Conservation (phyloP, 2,888 invertebrate species). For the Erynnis tages region DNA sequence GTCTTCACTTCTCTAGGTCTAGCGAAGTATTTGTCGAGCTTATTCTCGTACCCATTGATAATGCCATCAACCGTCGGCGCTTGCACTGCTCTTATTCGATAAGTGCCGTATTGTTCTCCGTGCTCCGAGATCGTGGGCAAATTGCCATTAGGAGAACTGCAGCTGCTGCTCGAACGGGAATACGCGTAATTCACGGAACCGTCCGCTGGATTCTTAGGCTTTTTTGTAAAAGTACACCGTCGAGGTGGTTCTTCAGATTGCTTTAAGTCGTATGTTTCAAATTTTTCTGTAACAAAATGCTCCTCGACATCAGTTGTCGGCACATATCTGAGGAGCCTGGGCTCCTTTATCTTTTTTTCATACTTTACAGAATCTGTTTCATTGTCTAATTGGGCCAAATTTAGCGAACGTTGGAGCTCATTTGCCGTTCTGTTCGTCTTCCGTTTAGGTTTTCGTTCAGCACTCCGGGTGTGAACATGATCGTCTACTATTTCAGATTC, state of each 20-base stretch:
- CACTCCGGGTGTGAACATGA: constrained; percentile 62
- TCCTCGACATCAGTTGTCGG: constrained; percentile 69
- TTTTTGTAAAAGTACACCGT: constrained; percentile 66
- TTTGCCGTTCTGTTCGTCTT: constrained; percentile 61
- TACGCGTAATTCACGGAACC: constrained; percentile 72
- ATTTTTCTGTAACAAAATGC: constrained; percentile 65
- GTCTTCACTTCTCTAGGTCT: constrained; percentile 63
- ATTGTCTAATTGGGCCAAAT: constrained; percentile 64
- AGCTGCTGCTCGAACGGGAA: constrained; percentile 70
- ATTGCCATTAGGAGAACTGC: constrained; percentile 71
- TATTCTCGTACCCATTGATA: constrained; percentile 57
- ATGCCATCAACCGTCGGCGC: constrained; percentile 46
- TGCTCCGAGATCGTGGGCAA: constrained; percentile 74
- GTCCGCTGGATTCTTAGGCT: constrained; percentile 68
- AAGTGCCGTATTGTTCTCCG: constrained; percentile 65
- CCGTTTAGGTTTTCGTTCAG: constrained; percentile 60
- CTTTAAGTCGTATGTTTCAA: constrained; percentile 69
- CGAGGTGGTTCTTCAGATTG: constrained; percentile 61
- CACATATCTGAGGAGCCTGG: constrained; percentile 65
- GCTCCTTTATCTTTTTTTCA: constrained; percentile 71
- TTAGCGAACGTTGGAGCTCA: constrained; percentile 62
- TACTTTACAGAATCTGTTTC: constrained; percentile 72
- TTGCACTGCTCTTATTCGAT: constrained; percentile 52
- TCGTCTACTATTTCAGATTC: constrained; percentile 72
- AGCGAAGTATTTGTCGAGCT: constrained; percentile 70